Conservation (phyloP, 2,797 vertebrate species). For the Prionace glauca region DNA sequence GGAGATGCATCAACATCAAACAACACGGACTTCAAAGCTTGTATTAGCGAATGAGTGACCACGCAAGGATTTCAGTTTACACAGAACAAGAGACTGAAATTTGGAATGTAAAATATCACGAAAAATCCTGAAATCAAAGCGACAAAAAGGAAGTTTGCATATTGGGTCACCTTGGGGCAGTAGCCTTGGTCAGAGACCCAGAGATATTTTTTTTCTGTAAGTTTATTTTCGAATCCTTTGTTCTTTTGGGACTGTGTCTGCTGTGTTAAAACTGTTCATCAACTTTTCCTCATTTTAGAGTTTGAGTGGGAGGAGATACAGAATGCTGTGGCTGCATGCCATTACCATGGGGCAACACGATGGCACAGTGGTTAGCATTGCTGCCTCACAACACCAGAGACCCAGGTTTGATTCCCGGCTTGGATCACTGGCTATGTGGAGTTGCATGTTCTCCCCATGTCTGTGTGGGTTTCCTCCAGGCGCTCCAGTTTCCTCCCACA, state of each 20-base stretch:
- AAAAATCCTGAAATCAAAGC: not conserved
- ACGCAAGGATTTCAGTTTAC: not conserved
- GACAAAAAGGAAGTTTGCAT: not conserved
- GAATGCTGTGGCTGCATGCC: not conserved
- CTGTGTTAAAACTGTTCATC: not conserved
- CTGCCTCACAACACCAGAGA: too few relatives aligned
- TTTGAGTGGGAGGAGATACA: not conserved
- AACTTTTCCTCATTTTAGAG: not conserved
- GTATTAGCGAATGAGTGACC: not conserved
- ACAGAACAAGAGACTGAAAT: not conserved
- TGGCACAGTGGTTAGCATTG: too few relatives aligned
- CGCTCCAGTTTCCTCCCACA: not conserved
- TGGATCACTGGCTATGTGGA: too few relatives aligned
- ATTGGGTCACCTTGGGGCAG: not conserved
- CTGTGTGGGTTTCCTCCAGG: not conserved
- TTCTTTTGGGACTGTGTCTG: not conserved
- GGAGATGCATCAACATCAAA: not conserved
- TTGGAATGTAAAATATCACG: not conserved
- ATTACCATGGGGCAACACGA: not conserved
- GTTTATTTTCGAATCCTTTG: not conserved
- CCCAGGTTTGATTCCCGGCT: too few relatives aligned
- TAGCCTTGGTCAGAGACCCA: not conserved
- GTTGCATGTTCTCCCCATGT: not conserved
- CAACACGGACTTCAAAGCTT: not conserved
- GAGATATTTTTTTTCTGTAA: not conserved